These are phyloP conservation scores for Zaprionus inermis DNA, from an alignment of 1,140 invertebrate genomes.

Conservation along the genomic window DNA sequence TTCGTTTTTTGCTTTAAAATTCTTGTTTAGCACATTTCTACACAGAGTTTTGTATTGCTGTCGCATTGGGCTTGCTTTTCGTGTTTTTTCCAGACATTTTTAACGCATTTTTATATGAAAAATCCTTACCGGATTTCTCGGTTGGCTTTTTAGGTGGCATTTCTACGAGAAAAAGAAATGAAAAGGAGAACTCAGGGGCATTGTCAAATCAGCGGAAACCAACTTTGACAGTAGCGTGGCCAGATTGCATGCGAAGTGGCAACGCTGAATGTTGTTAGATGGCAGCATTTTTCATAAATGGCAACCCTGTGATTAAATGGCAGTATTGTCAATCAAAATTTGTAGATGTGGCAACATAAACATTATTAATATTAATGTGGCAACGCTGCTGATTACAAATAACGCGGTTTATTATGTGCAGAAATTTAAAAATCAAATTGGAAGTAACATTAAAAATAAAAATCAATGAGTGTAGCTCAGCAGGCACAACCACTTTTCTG, in stretches of 20 bases:
- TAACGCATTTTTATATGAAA: slow-evolving; percentile 66
- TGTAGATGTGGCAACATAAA: slow-evolving; percentile 6
- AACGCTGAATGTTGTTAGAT: background rate
- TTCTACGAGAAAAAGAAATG: slow-evolving; percentile 85
- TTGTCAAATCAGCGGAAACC: slow-evolving; percentile 79
- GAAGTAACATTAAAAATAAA: background rate
- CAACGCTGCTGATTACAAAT: slow-evolving; percentile 3
- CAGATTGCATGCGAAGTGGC: slow-evolving; percentile 41
- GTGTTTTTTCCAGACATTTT: slow-evolving; percentile 49
- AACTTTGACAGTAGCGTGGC: slow-evolving; percentile 57
- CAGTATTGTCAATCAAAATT: background rate
- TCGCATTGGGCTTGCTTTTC: slow-evolving; percentile 45
- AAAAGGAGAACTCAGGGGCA: slow-evolving; percentile 78
- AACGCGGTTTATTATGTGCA: slow-evolving; percentile 17
- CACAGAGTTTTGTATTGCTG: slow-evolving; percentile 11
- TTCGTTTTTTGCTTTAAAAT: slow-evolving; percentile 48
- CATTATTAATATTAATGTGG: background rate
- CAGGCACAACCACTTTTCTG: slow-evolving; percentile 64
- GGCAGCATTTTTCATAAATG: background rate
- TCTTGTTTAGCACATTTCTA: slow-evolving; percentile 21
- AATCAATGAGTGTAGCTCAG: slow-evolving; percentile 18
- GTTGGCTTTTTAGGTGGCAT: slow-evolving; percentile 88
- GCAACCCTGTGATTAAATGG: background rate
- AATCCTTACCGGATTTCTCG: slow-evolving; percentile 87
- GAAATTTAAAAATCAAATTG: background rate